Conservation (phyloP, 2,888 invertebrate genomes). For the Endotricha flammealis region DNA sequence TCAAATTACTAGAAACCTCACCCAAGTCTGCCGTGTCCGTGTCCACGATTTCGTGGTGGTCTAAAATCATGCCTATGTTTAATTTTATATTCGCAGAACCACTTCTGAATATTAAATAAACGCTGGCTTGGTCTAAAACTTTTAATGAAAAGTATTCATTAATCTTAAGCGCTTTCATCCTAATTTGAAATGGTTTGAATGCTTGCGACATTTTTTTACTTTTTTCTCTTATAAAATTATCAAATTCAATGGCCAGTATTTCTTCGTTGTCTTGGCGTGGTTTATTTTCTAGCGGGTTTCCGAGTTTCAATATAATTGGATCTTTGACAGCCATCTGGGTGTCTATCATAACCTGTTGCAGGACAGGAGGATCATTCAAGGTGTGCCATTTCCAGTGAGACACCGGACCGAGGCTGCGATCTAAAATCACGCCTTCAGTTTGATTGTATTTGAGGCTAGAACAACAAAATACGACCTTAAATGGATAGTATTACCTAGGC, state of each 20-base stretch:
- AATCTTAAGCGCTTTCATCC: slow-evolving; percentile 68
- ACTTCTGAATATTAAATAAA: slow-evolving; percentile 60
- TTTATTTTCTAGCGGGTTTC: slow-evolving; percentile 27
- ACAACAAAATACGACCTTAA: too few species aligned
- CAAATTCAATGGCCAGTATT: slow-evolving; percentile 65
- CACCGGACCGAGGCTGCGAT: slow-evolving; percentile 56
- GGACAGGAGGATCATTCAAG: slow-evolving; percentile 62
- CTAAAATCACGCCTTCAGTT: slow-evolving; percentile 66
- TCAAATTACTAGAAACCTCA: slow-evolving; percentile 41
- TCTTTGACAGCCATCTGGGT: slow-evolving; percentile 62
- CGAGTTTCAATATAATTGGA: slow-evolving; percentile 48
- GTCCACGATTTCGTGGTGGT: slow-evolving; percentile 70
- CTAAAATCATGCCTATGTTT: slow-evolving; percentile 70
- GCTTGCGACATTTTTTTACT: slow-evolving; percentile 54
- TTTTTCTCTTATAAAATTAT: slow-evolving; percentile 65
- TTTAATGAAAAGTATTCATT: slow-evolving; percentile 62
- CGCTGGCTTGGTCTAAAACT: slow-evolving; percentile 59
- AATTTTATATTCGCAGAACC: slow-evolving; percentile 57
- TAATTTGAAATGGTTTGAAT: slow-evolving; percentile 66
- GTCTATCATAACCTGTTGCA: slow-evolving; percentile 70
- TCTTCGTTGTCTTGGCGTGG: slow-evolving; percentile 52
- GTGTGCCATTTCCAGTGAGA: slow-evolving; percentile 72
- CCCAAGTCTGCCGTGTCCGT: slow-evolving; percentile 56
- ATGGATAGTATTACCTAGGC: too few species aligned
- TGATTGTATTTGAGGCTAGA: slow-evolving; percentile 67